Conservation (phyloP, 2,113 vertebrate genomes). For the Sterrhoptilus dennistouni region DNA sequence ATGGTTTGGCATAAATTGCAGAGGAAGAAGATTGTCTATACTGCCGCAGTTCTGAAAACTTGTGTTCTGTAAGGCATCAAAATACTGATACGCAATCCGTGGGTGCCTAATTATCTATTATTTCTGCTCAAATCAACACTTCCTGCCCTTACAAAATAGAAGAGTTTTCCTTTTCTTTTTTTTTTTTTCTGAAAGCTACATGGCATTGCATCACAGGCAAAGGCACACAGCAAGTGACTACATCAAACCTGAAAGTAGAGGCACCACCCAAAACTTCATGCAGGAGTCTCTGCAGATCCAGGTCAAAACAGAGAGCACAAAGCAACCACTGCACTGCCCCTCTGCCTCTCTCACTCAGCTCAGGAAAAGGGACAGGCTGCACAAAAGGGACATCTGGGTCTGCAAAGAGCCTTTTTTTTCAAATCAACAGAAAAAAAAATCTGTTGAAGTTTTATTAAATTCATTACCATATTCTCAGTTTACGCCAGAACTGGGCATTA, state of each 20-base stretch:
- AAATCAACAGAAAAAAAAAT: not conserved
- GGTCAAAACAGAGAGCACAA: not conserved
- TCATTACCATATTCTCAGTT: not conserved
- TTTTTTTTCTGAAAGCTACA: not conserved
- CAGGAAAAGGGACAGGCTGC: not conserved
- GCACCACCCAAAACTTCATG: not conserved
- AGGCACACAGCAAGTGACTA: not conserved
- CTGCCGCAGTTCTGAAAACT: not conserved
- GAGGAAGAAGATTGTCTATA: not conserved
- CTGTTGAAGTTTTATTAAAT: not conserved
- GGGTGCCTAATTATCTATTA: not conserved
- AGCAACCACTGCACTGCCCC: not conserved
- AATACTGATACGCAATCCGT: not conserved
- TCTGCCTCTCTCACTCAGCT: not conserved
- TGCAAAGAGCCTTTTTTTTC: not conserved
- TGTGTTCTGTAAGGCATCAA: not conserved
- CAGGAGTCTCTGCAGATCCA: not conserved
- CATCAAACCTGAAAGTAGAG: not conserved
- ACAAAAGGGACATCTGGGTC: not conserved
- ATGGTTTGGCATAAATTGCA: conserved; percentile 15
- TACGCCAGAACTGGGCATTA: not conserved
- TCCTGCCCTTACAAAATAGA: not conserved
- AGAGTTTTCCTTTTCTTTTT: not conserved
- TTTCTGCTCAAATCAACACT: not conserved
- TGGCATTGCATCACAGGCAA: not conserved